A percentile compares a stretch with the other conserved stretches of the same genome.
Conservation (phyloP, 2,888 invertebrate species). For the Drosophila lacicola region DNA sequence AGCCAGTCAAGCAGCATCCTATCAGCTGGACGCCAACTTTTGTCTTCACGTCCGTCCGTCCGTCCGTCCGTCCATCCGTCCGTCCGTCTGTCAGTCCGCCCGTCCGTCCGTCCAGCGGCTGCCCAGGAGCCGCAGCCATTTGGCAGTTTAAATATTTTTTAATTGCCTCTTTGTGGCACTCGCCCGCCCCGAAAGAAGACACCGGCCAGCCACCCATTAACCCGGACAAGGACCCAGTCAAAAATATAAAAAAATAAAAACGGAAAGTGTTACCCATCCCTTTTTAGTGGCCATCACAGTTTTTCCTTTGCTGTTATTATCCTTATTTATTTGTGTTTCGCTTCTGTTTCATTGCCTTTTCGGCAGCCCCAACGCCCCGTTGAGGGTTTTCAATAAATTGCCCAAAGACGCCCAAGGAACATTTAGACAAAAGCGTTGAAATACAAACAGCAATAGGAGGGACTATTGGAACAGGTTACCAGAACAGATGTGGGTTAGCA, state of each 20-base stretch:
- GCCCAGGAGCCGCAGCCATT: slow-evolving; percentile 41
- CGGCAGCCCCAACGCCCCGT: slow-evolving; percentile 14
- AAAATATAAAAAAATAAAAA: neutral
- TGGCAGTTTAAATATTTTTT: slow-evolving; percentile 83
- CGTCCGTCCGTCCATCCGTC: slow-evolving; percentile 14
- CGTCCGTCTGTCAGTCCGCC: slow-evolving; percentile 35
- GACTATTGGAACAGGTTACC: neutral
- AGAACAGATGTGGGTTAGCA: neutral
- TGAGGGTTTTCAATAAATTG: slow-evolving; percentile 61
- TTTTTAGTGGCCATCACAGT: slow-evolving; percentile 14
- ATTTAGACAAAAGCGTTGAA: slow-evolving; percentile 50
- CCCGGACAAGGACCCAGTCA: slow-evolving; percentile 17
- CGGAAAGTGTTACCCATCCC: slow-evolving; percentile 6
- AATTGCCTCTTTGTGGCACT: slow-evolving; percentile 75
- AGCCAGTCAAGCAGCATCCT: slow-evolving; percentile 9
- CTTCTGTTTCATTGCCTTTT: slow-evolving; percentile 62
- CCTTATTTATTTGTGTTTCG: slow-evolving; percentile 79
- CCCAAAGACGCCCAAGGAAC: slow-evolving; percentile 27
- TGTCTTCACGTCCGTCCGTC: slow-evolving; percentile 26
- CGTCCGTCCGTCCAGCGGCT: slow-evolving; percentile 18
- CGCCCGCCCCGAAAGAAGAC: slow-evolving; percentile 26
- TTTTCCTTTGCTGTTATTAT: slow-evolving; percentile 62
- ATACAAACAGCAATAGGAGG: slow-evolving; percentile 26
- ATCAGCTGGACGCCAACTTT: slow-evolving; percentile 31
- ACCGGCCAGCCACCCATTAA: slow-evolving; percentile 31